Percentiles rank a stretch among this genome's conserved stretches.
Conservation (phyloP, 1,140 invertebrate genomes). For the Argopecten irradians region DNA sequence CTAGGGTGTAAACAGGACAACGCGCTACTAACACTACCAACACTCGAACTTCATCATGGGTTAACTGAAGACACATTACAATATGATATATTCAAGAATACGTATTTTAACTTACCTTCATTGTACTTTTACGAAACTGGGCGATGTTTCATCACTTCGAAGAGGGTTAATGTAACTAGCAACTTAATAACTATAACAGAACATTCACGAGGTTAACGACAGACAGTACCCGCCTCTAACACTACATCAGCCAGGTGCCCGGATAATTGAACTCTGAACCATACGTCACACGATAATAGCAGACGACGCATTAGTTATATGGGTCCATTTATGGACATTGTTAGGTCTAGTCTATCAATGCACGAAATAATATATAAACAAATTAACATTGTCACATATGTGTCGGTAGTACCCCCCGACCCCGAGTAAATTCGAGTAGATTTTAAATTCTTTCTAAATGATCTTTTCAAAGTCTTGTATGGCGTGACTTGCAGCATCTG, state of each 20-base stretch:
- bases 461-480: too few relatives aligned
- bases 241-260: neutral
- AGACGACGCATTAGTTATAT: neutral
- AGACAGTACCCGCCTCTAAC: neutral
- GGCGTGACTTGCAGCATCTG: neutral
- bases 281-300: neutral
- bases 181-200: neutral
- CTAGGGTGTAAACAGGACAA: constrained; percentile 15
- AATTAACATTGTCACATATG: too few relatives aligned
- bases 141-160: neutral
- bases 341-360: too few relatives aligned
- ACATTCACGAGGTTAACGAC: neutral
- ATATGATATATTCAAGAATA: neutral
- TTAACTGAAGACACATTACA: neutral
- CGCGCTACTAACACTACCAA: neutral
- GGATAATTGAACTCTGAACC: constrained; percentile 5
- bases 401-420: too few relatives aligned
- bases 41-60: neutral
- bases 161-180: neutral
- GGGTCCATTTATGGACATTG: neutral
- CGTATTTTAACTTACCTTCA: neutral
- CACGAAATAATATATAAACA: too few relatives aligned
- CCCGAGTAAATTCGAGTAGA: too few relatives aligned
- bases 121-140: neutral
- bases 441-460: too few relatives aligned